Evolutionary conservation across 2,113 vertebrate species (phyloP).

Genomic region (Calonectris borealis): DNA sequence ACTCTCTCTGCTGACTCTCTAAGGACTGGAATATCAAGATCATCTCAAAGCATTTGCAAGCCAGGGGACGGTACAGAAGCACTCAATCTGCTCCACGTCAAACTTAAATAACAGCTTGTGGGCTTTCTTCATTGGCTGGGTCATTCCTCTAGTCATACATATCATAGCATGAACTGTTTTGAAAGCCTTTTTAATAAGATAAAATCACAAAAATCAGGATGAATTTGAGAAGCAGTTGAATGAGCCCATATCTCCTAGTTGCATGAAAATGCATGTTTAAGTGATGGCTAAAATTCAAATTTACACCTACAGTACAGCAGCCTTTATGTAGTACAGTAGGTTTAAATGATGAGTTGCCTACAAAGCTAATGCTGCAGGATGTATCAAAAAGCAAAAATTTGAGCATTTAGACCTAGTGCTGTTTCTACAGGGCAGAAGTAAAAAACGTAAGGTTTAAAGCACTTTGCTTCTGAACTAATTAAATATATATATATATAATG

Average conservation of each 20-base stretch:
- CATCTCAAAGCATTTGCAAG: slow-evolving; percentile 79
- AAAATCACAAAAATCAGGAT: slow-evolving; percentile 71
- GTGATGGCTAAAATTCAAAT: slow-evolving; percentile 75
- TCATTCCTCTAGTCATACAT: slow-evolving; percentile 83
- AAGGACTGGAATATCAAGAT: slow-evolving; percentile 84
- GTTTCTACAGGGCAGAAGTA: slow-evolving; percentile 58
- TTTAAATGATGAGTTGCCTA: slow-evolving; percentile 68
- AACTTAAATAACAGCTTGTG: slow-evolving; percentile 84
- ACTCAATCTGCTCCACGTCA: slow-evolving; percentile 87
- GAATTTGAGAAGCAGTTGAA: slow-evolving; percentile 67
- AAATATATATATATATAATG: slow-evolving; percentile 54
- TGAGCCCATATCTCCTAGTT: slow-evolving; percentile 74
- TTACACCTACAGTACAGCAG: slow-evolving; percentile 66
- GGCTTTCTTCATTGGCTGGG: slow-evolving; percentile 75
- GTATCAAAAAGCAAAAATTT: slow-evolving; percentile 47
- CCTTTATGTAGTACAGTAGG: slow-evolving; percentile 67
- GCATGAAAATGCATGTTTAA: slow-evolving; percentile 91
- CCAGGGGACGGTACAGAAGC: slow-evolving; percentile 81
- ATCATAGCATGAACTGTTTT: slow-evolving; percentile 86
- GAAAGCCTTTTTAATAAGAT: slow-evolving; percentile 72
- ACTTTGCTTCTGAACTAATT: slow-evolving; percentile 74
- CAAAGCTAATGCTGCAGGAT: slow-evolving; percentile 61
- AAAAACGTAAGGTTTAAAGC: slow-evolving; percentile 69
- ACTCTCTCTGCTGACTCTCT: slow-evolving; percentile 84
- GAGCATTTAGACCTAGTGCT: slow-evolving; percentile 55